Conservation (phyloP, 2,888 invertebrate species). For the Aspidapion aeneum region DNA sequence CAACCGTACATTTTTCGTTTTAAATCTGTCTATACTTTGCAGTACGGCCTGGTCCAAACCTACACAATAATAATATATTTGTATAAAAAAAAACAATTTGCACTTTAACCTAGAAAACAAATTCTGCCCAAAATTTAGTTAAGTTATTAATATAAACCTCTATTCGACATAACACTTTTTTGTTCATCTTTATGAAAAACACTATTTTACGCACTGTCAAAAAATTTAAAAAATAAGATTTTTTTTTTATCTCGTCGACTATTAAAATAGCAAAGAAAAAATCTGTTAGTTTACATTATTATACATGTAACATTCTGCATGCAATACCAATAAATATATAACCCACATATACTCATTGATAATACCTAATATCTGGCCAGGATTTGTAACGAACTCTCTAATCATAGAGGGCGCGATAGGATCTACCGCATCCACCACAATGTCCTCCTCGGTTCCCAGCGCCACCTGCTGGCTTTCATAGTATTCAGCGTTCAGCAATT, state of each 20-base stretch:
- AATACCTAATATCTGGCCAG: conserved; percentile 74
- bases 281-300: too few relatives aligned
- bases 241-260: too few relatives aligned
- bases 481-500: conserved; percentile 48
- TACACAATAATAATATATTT: too few relatives aligned
- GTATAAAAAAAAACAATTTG: neutral
- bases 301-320: too few relatives aligned
- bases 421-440: conserved; percentile 66
- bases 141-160: too few relatives aligned
- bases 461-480: conserved; percentile 56
- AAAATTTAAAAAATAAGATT: too few relatives aligned
- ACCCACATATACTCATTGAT: too few relatives aligned
- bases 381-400: conserved; percentile 66
- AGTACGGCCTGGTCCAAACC: conserved; percentile 83
- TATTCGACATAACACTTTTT: neutral
- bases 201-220: too few relatives aligned
- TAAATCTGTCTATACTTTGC: conserved; percentile 86
- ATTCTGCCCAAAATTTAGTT: too few relatives aligned
- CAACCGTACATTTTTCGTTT: conserved; percentile 94
- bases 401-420: conserved; percentile 41
- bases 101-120: too few relatives aligned
- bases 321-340: too few relatives aligned
- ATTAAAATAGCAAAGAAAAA: too few relatives aligned
- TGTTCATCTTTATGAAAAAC: neutral
- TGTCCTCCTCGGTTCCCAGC: conserved; percentile 61